phyloP scores from a whole-genome alignment of 1,140 invertebrate genomes.

The Zeugodacus cucurbitae region DNA sequence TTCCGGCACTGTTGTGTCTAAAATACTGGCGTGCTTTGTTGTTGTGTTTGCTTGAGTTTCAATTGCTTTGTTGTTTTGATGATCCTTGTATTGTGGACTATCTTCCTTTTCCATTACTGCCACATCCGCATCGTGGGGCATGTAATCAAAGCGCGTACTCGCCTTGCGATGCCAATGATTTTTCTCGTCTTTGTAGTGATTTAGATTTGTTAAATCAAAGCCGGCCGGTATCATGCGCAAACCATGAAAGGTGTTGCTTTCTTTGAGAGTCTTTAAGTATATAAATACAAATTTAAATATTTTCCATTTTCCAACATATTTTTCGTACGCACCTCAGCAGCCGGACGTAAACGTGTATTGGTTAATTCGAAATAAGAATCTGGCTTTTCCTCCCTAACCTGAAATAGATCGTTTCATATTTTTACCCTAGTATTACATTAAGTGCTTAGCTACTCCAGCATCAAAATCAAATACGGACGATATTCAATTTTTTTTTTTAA shows the following conservation, averaged over 20 bases:
- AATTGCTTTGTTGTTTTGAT: neutral
- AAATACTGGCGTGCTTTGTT: slow-evolving; percentile 21
- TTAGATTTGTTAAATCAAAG: slow-evolving; percentile 41
- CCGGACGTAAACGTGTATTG: neutral
- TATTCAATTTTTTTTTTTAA: too few relatives aligned
- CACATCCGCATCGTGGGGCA: neutral
- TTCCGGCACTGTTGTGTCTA: neutral
- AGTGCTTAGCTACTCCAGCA: too few relatives aligned
- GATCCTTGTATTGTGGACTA: neutral
- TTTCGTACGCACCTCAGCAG: neutral
- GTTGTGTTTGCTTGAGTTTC: neutral
- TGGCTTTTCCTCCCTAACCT: neutral
- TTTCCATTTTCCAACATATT: too few relatives aligned
- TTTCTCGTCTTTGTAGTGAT: slow-evolving; percentile 42
- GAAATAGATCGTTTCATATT: neutral
- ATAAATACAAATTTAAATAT: slow-evolving; percentile 4
- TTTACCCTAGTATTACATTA: neutral
- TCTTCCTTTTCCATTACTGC: neutral
- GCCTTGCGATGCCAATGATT: slow-evolving; percentile 46
- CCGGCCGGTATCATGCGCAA: slow-evolving; percentile 44
- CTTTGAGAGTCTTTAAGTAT: slow-evolving; percentile 5
- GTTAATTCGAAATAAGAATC: neutral
- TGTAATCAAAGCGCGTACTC: slow-evolving; percentile 28
- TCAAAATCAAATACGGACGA: too few relatives aligned
- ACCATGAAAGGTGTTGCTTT: slow-evolving; percentile 22